Percentiles rank a stretch among this genome's conserved stretches.
Evolutionary conservation across 2,888 invertebrate species (phyloP).

Genomic region (Candidula unifasciata): DNA sequence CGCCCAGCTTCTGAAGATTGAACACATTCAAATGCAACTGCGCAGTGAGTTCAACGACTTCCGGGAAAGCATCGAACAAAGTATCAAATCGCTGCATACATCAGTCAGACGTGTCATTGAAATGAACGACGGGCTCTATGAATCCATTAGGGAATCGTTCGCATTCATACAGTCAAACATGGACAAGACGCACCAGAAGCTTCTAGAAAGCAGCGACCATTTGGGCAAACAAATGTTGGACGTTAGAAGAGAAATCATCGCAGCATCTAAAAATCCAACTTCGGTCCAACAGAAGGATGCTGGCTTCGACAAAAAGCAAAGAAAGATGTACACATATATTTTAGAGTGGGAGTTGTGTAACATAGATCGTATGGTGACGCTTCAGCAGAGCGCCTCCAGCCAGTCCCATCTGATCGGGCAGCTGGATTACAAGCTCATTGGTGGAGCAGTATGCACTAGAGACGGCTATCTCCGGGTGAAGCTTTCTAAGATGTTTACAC

Average conservation of each 20-base stretch:
- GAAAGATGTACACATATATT: neutral
- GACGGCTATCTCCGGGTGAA: neutral
- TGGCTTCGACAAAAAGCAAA: neutral
- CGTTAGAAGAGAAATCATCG: neutral
- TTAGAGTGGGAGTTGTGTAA: slow-evolving; percentile 34
- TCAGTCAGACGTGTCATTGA: neutral
- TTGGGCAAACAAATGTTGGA: slow-evolving; percentile 18
- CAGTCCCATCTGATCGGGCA: slow-evolving; percentile 20
- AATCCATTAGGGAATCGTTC: neutral
- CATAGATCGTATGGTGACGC: slow-evolving; percentile 14
- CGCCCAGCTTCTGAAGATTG: neutral
- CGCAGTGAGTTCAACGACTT: neutral
- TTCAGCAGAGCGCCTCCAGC: slow-evolving; percentile 4
- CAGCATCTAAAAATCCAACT: neutral
- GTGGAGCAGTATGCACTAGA: slow-evolving; percentile 6
- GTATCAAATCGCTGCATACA: neutral
- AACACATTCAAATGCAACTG: slow-evolving; percentile 2
- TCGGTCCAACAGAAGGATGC: no score
- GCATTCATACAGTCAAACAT: neutral
- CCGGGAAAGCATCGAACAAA: neutral
- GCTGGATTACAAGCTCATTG: slow-evolving; percentile 25
- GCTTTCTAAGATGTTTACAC: slow-evolving; percentile 17
- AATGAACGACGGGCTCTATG: neutral
- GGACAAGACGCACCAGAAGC: neutral
- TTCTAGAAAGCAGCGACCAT: slow-evolving; percentile 1